phyloP scores from a whole-genome alignment of 2,888 invertebrate species.

The Aspidiotus rigidus region DNA sequence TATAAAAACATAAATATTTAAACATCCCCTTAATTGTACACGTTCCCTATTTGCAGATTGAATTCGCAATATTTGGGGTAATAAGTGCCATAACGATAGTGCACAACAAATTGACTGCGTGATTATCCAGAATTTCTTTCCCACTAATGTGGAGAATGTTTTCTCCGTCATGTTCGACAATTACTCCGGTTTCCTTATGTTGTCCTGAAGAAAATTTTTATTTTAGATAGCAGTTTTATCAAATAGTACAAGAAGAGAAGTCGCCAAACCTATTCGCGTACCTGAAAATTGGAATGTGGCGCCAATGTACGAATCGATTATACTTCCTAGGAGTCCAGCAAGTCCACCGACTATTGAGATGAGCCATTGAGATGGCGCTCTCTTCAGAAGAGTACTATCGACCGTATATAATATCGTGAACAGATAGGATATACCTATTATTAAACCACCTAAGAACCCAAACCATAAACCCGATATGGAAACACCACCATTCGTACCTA shows the following conservation, averaged over 20 bases:
- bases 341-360: constrained; percentile 61
- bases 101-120: constrained; percentile 76
- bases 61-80: constrained; percentile 56
- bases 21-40: no score
- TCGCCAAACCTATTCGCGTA: constrained; percentile 39
- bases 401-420: constrained; percentile 55
- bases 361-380: constrained; percentile 69
- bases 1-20: no score
- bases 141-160: constrained; percentile 69
- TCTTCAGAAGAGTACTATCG: constrained; percentile 49
- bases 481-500: constrained; percentile 83
- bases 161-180: constrained; percentile 62
- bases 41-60: constrained; percentile 43
- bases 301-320: constrained; percentile 74
- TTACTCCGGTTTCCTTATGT: constrained; percentile 53
- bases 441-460: constrained; percentile 57
- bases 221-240: no score
- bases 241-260: not conserved
- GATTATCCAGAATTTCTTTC: constrained; percentile 66
- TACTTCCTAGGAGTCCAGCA: constrained; percentile 68
- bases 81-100: constrained; percentile 63
- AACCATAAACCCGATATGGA: constrained; percentile 50
- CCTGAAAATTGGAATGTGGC: constrained; percentile 82
- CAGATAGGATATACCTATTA: constrained; percentile 65
- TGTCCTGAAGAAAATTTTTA: constrained; percentile 48